Conservation (phyloP, 2,113 vertebrate species). For the Lathamus discolor region DNA sequence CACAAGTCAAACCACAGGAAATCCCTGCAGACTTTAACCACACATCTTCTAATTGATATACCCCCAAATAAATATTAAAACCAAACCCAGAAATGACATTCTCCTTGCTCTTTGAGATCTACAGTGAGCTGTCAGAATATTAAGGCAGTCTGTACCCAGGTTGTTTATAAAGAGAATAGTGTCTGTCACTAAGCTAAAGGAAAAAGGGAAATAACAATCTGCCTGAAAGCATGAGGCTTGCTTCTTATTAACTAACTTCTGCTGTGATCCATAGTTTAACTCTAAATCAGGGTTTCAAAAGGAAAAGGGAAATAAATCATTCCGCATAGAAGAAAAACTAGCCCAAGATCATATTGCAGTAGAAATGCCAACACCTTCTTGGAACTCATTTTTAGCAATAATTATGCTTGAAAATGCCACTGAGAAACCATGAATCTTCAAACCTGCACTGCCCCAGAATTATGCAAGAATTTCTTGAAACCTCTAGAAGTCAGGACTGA, state of each 20-base stretch:
- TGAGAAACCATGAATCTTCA: not conserved
- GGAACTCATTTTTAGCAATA: not conserved
- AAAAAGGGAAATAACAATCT: not conserved
- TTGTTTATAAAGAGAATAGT: not conserved
- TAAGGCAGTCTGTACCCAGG: not conserved
- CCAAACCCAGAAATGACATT: not conserved
- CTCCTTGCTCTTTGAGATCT: not conserved
- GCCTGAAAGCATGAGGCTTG: not conserved
- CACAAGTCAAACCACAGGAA: conserved; percentile 15
- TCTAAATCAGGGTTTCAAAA: not conserved
- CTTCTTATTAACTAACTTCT: not conserved
- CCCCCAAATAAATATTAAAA: conserved; percentile 11
- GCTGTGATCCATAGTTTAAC: rapidly evolving
- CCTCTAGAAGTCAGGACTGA: not conserved
- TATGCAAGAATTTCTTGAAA: not conserved
- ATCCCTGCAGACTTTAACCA: not conserved
- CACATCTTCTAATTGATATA: not conserved
- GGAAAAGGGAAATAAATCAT: not conserved
- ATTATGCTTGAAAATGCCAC: not conserved
- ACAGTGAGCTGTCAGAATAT: not conserved
- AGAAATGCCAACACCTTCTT: not conserved
- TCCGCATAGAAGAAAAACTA: not conserved
- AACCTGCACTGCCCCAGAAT: not conserved
- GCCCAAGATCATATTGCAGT: not conserved
- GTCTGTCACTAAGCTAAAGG: not conserved